Percentiles rank a stretch among this genome's conserved stretches.
Conservation (phyloP, 2,888 invertebrate genomes). For the Anarsia innoxiella region DNA sequence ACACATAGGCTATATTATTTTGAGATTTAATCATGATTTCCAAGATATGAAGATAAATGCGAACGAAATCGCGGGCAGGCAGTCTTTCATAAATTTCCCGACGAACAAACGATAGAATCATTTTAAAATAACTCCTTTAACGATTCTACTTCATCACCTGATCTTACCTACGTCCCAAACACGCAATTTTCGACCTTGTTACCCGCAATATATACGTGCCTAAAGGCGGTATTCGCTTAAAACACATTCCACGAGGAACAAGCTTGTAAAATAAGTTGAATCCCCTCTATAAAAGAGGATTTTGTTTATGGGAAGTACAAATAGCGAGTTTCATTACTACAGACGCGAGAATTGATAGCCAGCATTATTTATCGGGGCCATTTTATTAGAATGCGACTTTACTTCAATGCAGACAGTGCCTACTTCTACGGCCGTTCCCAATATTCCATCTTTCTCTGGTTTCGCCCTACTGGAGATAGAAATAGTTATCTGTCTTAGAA, state of each 20-base stretch:
- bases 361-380: slow-evolving; percentile 60
- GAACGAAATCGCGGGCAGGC: too few relatives aligned
- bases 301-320: slow-evolving; percentile 69
- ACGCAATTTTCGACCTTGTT: slow-evolving; percentile 23
- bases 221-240: slow-evolving; percentile 38
- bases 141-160: slow-evolving; percentile 18
- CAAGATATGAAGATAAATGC: too few relatives aligned
- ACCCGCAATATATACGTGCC: not conserved
- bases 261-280: slow-evolving; percentile 55
- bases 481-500: too few relatives aligned
- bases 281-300: slow-evolving; percentile 64
- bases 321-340: slow-evolving; percentile 56
- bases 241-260: slow-evolving; percentile 39
- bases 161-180: slow-evolving; percentile 7
- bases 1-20: too few relatives aligned
- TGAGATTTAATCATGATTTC: too few relatives aligned
- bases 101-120: slow-evolving; percentile 2
- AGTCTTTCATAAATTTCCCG: too few relatives aligned
- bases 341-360: slow-evolving; percentile 54
- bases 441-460: too few relatives aligned
- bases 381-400: slow-evolving; percentile 36
- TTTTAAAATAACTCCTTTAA: slow-evolving; percentile 15
- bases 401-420: slow-evolving; percentile 19
- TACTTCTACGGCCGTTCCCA: too few relatives aligned
- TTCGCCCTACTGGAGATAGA: too few relatives aligned